Percentiles rank a stretch among this genome's conserved stretches.
phyloP scores from a whole-genome alignment of 2,113 vertebrate species.

The Callorhinus ursinus region DNA sequence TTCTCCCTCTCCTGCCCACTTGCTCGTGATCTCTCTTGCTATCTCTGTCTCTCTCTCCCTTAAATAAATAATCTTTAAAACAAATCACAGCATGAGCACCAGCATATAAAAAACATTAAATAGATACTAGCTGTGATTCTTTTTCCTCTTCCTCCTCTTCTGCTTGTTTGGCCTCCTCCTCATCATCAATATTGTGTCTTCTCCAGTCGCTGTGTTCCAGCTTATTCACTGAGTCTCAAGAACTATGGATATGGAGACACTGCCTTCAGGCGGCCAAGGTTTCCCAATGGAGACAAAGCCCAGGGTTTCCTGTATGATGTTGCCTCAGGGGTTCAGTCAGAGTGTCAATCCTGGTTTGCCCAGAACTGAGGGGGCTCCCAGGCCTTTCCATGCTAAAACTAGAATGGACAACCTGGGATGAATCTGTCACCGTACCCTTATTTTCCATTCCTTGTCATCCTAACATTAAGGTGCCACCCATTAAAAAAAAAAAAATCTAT shows the following conservation, averaged over 20 bases:
- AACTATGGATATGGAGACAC: not conserved
- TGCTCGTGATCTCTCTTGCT: too few relatives aligned
- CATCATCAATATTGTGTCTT: not conserved
- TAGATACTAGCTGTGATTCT: not conserved
- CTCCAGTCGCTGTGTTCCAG: not conserved
- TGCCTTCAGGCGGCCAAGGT: not conserved
- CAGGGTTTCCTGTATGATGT: not conserved
- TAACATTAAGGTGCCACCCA: not conserved
- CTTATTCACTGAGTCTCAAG: slow-evolving; percentile 5
- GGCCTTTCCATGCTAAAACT: not conserved
- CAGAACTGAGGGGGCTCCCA: not conserved
- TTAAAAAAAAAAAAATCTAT: slow-evolving; percentile 1
- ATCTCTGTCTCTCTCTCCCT: too few relatives aligned
- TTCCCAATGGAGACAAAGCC: not conserved
- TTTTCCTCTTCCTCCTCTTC: not conserved
- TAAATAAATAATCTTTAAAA: too few relatives aligned
- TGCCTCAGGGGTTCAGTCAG: not conserved
- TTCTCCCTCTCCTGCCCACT: too few relatives aligned
- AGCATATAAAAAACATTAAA: not conserved
- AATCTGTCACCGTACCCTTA: not conserved
- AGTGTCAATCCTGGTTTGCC: not conserved
- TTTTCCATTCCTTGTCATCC: not conserved
- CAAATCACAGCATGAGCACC: not conserved
- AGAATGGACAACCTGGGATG: not conserved
- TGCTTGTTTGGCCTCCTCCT: not conserved